phyloP scores from a whole-genome alignment of 2,113 vertebrate species.

The Semnopithecus entellus region DNA sequence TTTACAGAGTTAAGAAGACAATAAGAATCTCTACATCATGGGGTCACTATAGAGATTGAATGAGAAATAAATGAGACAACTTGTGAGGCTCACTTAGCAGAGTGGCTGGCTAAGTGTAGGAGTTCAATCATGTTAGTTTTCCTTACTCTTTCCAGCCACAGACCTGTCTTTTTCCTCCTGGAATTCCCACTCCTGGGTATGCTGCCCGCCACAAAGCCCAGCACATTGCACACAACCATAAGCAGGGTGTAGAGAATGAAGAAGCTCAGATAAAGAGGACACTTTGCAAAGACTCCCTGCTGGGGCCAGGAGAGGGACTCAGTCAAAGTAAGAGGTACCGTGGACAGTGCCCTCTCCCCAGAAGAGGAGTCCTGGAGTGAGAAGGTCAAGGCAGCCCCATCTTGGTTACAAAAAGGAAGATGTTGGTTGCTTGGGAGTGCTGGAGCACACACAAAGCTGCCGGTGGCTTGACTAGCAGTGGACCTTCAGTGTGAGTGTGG shows the following conservation, averaged over 20 bases:
- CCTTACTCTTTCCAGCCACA: not conserved
- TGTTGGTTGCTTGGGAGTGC: not conserved
- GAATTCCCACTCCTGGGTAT: not conserved
- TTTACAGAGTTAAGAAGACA: conserved; percentile 17
- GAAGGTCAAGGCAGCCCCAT: not conserved
- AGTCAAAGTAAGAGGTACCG: not conserved
- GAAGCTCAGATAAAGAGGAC: not conserved
- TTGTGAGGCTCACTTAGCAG: not conserved
- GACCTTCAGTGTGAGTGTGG: not conserved
- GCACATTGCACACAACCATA: rapidly evolving
- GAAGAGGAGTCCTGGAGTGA: not conserved
- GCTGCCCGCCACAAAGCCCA: not conserved
- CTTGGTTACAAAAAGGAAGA: not conserved
- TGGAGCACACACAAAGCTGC: not conserved
- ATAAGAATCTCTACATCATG: not conserved
- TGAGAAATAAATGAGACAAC: not conserved
- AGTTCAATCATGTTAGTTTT: not conserved
- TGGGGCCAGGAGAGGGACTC: not conserved
- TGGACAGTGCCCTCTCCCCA: not conserved
- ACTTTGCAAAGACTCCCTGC: not conserved
- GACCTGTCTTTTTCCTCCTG: not conserved
- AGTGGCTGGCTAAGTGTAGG: not conserved
- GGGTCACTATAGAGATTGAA: not conserved
- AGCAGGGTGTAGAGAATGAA: not conserved
- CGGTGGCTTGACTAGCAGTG: not conserved